Conservation (phyloP, 2,888 invertebrate genomes). For the Podotricha telesiphe region DNA sequence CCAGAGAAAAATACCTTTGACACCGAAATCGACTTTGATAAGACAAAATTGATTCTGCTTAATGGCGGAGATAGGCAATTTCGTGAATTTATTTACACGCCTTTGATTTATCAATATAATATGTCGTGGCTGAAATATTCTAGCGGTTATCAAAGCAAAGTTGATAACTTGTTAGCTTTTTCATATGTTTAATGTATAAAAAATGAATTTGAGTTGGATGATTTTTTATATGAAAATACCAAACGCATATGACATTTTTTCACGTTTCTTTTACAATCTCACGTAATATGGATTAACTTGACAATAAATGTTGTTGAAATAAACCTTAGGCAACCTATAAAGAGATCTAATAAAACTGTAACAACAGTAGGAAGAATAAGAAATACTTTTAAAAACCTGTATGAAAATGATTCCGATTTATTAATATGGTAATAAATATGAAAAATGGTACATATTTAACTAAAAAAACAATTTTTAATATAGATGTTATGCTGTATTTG, state of each 20-base stretch:
- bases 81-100: conserved; percentile 35
- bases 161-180: conserved; percentile 11
- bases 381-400: too few relatives aligned
- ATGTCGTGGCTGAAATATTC: background rate
- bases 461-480: too few relatives aligned
- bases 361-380: too few relatives aligned
- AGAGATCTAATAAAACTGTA: too few relatives aligned
- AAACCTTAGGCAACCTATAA: too few relatives aligned
- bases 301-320: too few relatives aligned
- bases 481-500: too few relatives aligned
- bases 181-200: conserved; percentile 16
- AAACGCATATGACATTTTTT: conserved; percentile 5
- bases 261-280: background rate
- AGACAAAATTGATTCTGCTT: conserved; percentile 39
- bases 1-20: conserved; percentile 45
- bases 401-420: too few relatives aligned
- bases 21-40: conserved; percentile 38
- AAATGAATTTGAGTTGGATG: conserved; percentile 1
- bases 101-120: conserved; percentile 29
- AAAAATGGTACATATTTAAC: too few relatives aligned
- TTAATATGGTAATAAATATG: too few relatives aligned
- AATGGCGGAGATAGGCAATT: conserved; percentile 42
- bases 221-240: background rate
- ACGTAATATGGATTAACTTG: too few relatives aligned
- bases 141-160: background rate